A percentile compares a stretch with the other conserved stretches of the same genome.
Conservation (phyloP, 2,113 vertebrate genomes). For the Gavia stellata region DNA sequence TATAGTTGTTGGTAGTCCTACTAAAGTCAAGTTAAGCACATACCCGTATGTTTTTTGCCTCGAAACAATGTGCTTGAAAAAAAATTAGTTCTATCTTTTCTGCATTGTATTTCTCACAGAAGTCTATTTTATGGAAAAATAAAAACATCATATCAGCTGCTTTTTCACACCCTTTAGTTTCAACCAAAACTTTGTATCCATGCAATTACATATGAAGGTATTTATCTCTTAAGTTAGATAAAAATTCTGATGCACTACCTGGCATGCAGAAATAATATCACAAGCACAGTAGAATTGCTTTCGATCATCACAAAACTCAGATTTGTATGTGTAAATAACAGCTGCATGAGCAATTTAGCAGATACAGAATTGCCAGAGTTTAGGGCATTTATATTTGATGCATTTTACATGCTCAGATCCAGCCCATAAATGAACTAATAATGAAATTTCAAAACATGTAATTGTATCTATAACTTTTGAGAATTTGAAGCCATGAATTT, state of each 20-base stretch:
- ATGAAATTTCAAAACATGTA: constrained; percentile 35
- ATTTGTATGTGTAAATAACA: constrained; percentile 39
- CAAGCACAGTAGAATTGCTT: neutral
- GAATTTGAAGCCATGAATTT: constrained; percentile 32
- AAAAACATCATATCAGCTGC: neutral
- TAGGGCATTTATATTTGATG: constrained; percentile 21
- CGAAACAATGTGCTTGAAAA: neutral
- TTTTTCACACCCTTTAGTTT: neutral
- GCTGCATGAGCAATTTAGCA: constrained; percentile 35
- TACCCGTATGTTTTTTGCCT: neutral
- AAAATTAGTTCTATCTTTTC: neutral
- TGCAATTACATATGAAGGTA: neutral
- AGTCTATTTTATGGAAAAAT: neutral
- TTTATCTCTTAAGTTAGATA: neutral
- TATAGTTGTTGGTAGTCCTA: neutral
- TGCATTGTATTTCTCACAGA: neutral
- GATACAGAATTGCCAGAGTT: constrained; percentile 23
- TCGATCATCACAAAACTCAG: neutral
- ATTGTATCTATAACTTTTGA: constrained; percentile 19
- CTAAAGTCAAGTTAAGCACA: neutral
- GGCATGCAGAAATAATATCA: neutral
- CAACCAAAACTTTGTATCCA: neutral
- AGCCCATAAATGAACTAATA: constrained; percentile 1
- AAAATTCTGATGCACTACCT: constrained; percentile 23
- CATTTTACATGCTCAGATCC: constrained; percentile 13